Percentiles rank a stretch among this genome's conserved stretches.
These are phyloP conservation scores for Pelmatolapia mariae DNA, from an alignment of 2,113 vertebrate species.

Conservation along the genomic window DNA sequence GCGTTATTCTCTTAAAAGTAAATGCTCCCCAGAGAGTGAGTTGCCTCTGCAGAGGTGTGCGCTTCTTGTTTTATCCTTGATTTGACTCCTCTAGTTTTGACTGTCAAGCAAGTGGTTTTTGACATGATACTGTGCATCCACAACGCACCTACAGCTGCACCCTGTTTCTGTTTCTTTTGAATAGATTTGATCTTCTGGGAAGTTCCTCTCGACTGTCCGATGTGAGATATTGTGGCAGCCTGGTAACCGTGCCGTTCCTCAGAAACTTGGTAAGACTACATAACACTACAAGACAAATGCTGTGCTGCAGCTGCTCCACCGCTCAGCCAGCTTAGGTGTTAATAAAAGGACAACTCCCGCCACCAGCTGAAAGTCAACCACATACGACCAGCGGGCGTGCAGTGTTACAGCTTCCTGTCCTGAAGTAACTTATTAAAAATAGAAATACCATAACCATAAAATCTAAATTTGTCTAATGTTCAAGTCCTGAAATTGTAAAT, in stretches of 20 bases:
- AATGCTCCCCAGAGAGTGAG: neutral
- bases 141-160: neutral
- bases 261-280: conserved; percentile 29
- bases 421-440: conserved; percentile 40
- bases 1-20: neutral
- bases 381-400: neutral
- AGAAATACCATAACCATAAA: conserved; percentile 20
- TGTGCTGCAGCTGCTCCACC: conserved; percentile 39
- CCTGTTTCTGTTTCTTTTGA: neutral
- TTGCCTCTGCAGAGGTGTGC: neutral
- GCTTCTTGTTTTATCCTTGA: neutral
- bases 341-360: neutral
- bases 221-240: conserved; percentile 6
- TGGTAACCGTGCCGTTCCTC: neutral
- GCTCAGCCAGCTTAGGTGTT: conserved; percentile 27
- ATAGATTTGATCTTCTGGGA: conserved; percentile 34
- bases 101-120: neutral
- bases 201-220: conserved; percentile 16
- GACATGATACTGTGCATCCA: neutral
- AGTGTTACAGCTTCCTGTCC: conserved; percentile 24
- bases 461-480: conserved; percentile 32
- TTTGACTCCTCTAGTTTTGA: neutral
- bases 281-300: neutral
- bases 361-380: neutral
- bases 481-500: conserved; percentile 20